phyloP scores from a whole-genome alignment of 1,140 invertebrate genomes.

The Drosophila watanabei region DNA sequence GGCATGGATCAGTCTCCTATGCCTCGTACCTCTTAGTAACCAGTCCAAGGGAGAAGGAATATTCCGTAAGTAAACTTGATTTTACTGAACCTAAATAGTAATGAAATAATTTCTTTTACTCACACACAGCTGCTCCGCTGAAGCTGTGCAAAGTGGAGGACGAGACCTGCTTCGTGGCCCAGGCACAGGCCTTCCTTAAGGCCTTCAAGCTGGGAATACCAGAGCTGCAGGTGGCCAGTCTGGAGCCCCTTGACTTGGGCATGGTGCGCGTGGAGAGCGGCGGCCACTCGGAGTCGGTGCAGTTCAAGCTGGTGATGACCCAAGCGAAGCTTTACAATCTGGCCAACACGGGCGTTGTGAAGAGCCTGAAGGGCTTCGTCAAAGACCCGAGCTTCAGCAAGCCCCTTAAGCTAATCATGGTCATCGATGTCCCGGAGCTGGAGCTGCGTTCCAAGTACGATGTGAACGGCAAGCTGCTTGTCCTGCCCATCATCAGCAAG shows the following conservation, averaged over 20 bases:
- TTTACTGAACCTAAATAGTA: background rate
- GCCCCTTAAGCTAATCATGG: slow-evolving; percentile 43
- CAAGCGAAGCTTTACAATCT: slow-evolving; percentile 51
- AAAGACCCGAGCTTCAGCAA: slow-evolving; percentile 38
- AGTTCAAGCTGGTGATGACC: slow-evolving; percentile 48
- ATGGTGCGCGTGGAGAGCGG: slow-evolving; percentile 41
- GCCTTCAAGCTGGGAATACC: slow-evolving; percentile 46
- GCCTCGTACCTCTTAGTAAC: background rate
- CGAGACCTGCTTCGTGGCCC: slow-evolving; percentile 43
- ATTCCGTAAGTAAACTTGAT: slow-evolving; percentile 33
- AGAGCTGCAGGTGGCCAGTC: slow-evolving; percentile 12
- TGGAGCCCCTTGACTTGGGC: slow-evolving; percentile 51
- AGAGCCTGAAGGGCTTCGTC: slow-evolving; percentile 50
- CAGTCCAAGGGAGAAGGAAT: background rate
- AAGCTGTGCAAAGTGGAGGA: slow-evolving; percentile 52
- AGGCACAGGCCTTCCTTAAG: slow-evolving; percentile 36
- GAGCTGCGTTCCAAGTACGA: slow-evolving; percentile 64
- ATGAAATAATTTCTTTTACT: background rate
- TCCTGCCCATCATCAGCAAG: slow-evolving; percentile 57
- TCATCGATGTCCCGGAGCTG: slow-evolving; percentile 8
- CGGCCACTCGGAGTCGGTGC: slow-evolving; percentile 32
- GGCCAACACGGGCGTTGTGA: slow-evolving; percentile 7
- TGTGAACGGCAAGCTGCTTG: slow-evolving; percentile 59
- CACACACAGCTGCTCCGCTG: slow-evolving; percentile 35
- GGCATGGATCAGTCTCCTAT: background rate